Base-by-base conservation (phyloP, 2,888 invertebrate genomes). In the Sympetrum striolatum region DNA sequence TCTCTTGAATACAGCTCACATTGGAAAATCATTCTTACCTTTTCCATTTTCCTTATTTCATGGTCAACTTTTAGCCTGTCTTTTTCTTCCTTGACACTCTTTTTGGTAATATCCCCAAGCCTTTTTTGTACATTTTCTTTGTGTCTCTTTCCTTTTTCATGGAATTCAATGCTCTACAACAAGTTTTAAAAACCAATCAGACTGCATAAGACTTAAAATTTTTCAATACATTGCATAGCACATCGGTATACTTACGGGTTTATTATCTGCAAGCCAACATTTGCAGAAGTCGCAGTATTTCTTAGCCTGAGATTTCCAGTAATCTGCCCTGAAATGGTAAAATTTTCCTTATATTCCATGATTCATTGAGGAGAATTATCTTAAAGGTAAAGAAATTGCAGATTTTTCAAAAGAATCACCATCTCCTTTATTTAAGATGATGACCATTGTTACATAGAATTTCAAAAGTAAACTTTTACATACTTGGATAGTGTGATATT, bases 281-380 rank as follows among this genome's bases (percentile, higher is more conserved):
- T 99, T 99, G 94, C 99, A 99, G 94, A 98, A 98, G 92, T 99
- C 98, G 93, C 99, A 99, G 94, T 97, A 99, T 94, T 99, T 99
- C 91, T 98, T 96, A 0, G 98, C 98, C 93, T 98, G 97, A 39
- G 99, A 99, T 94, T 98, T 98, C 99, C 99, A 99, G 93, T 97
- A 98, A 92, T 98, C 98, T 3, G 98, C 97, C 98, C 98, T 98
- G 94, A 86, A 95, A 95, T 91, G 90, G 91, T 91, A 92, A 91
- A 91, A 90, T 37, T 86, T 18, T 31, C 22, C n/a, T 91, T 86
- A 80, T 79, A 91, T 73, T 73, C 44, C 64, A 79, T 48, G 44
- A 15, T 35, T 80, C 5, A 44, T 53, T 80, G 64, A 48, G 58
- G 53, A 91, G 73, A 53, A 15, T 25, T 5, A 86, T 14, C n/a